Evolutionary conservation across 2,797 vertebrate genomes (phyloP).

Genomic region (Sebastiscus albofasciatus): DNA sequence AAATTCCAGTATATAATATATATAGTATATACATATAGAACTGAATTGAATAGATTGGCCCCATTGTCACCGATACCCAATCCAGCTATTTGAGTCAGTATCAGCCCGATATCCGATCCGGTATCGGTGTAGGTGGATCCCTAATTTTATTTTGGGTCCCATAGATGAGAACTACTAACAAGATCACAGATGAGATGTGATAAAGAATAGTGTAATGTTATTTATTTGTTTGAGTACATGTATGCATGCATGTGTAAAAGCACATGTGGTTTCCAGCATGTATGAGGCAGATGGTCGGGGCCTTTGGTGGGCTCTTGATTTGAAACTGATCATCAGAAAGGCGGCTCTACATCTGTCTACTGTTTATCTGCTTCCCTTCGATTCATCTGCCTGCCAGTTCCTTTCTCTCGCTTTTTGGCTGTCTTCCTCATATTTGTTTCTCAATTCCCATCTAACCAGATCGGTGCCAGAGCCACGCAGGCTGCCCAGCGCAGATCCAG

Average conservation of each 20-base stretch:
- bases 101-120: too few species aligned
- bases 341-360: slow-evolving; percentile 41
- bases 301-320: slow-evolving; percentile 39
- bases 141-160: not conserved
- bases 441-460: slow-evolving; percentile 11
- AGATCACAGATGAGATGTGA: not conserved
- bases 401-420: slow-evolving; percentile 40
- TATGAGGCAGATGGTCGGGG: slow-evolving; percentile 51
- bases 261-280: slow-evolving; percentile 1
- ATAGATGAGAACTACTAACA: not conserved
- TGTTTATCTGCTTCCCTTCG: slow-evolving; percentile 51
- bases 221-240: not conserved
- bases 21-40: too few species aligned
- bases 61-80: too few species aligned
- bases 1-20: too few species aligned
- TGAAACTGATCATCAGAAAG: slow-evolving; percentile 49
- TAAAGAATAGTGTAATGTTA: not conserved
- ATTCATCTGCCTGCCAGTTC: slow-evolving; percentile 53
- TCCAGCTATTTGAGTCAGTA: too few species aligned
- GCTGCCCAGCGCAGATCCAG: slow-evolving; percentile 22
- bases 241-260: slow-evolving; percentile 6
- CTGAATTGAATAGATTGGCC: too few species aligned
- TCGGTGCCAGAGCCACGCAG: slow-evolving; percentile 32
- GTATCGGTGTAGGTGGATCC: too few species aligned
- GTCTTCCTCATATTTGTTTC: slow-evolving; percentile 42